These are phyloP conservation scores for Drosophila lowei DNA, from an alignment of 1,140 invertebrate genomes.

Conservation along the genomic window DNA sequence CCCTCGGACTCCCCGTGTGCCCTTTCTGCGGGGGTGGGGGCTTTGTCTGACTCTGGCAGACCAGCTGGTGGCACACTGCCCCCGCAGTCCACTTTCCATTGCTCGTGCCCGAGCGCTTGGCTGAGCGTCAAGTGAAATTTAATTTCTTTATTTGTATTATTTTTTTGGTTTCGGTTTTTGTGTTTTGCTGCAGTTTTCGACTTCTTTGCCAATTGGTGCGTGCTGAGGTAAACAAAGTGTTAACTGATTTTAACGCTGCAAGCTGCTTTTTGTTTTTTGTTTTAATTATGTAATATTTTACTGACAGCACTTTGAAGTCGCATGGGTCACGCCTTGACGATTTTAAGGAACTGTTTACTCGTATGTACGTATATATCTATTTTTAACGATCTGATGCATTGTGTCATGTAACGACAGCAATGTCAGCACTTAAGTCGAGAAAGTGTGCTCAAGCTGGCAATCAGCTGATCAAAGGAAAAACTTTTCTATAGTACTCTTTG, in stretches of 20 bases:
- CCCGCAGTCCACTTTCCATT: conserved; percentile 41
- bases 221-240: conserved; percentile 54
- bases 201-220: conserved; percentile 70
- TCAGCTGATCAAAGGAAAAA: too few relatives aligned
- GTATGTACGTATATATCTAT: conserved; percentile 11
- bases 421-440: too few relatives aligned
- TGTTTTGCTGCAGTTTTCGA: conserved; percentile 39
- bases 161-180: conserved; percentile 5
- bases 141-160: conserved; percentile 36
- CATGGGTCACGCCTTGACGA: conserved; percentile 32
- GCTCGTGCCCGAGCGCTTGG: conserved; percentile 39
- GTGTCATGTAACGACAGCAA: conserved; percentile 1
- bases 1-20: neutral
- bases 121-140: conserved; percentile 66
- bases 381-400: conserved; percentile 32
- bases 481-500: too few relatives aligned
- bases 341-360: conserved; percentile 10
- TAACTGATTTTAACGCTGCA: conserved; percentile 46
- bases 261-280: conserved; percentile 1
- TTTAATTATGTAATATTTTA: conserved; percentile 44
- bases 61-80: conserved; percentile 48
- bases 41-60: conserved; percentile 13
- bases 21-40: neutral
- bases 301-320: conserved; percentile 32
- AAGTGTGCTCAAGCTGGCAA: too few relatives aligned